Conservation (phyloP, 2,797 vertebrate species). For the Tenualosa ilisha region DNA sequence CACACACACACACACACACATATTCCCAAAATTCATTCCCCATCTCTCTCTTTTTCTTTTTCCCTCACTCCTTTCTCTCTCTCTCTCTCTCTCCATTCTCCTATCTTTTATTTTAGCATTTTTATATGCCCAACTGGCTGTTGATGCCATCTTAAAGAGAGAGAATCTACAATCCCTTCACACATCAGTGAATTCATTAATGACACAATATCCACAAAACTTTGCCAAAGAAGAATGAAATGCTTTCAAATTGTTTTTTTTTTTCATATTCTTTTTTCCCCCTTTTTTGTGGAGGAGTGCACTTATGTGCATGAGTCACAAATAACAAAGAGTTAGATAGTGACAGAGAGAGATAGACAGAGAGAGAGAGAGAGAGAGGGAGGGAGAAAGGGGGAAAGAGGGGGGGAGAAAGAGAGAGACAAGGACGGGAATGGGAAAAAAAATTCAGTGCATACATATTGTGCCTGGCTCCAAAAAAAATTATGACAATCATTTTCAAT, state of each 20-base stretch:
- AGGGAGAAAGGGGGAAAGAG: background rate
- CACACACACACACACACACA: slow-evolving; percentile 52
- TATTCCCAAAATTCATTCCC: slow-evolving; percentile 56
- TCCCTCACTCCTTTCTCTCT: slow-evolving; percentile 41
- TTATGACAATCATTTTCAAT: slow-evolving; percentile 80
- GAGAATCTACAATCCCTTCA: slow-evolving; percentile 59
- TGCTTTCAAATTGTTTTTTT: slow-evolving; percentile 59
- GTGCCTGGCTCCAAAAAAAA: slow-evolving; percentile 70
- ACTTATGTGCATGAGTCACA: slow-evolving; percentile 42
- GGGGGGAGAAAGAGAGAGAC: slow-evolving; percentile 4
- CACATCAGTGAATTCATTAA: slow-evolving; percentile 69
- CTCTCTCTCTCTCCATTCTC: slow-evolving; percentile 49
- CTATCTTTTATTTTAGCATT: slow-evolving; percentile 23
- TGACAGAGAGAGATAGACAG: slow-evolving; percentile 7
- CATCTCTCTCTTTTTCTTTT: background rate
- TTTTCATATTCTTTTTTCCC: slow-evolving; percentile 3
- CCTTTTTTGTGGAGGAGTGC: slow-evolving; percentile 38
- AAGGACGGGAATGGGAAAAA: slow-evolving; percentile 44
- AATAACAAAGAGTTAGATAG: slow-evolving; percentile 25
- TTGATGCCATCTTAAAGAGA: slow-evolving; percentile 57
- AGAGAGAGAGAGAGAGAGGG: background rate
- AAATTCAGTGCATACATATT: slow-evolving; percentile 66
- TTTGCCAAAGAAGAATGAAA: slow-evolving; percentile 70
- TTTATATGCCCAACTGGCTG: slow-evolving; percentile 58
- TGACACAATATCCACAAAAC: slow-evolving; percentile 64